Evolutionary conservation across 2,797 vertebrate species (phyloP), one percentile per base, ranked within the genome.

Genomic region (Phoxinus dragarum): DNA sequence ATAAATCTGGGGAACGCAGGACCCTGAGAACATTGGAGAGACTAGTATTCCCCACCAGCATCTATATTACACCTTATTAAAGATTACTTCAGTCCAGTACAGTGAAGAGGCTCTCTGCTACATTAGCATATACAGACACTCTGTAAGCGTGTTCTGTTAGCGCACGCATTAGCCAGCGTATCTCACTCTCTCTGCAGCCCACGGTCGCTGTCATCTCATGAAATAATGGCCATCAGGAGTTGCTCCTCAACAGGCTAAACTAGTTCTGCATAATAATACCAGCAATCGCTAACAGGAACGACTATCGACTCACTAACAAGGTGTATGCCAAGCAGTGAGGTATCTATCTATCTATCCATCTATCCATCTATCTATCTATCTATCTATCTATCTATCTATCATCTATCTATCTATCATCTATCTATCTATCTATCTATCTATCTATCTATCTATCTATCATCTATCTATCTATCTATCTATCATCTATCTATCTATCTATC

Each of bases 91-190:
- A 40, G 64, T 38, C 71, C 84, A 14, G 47, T 68, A 67, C 36
- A 74, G 56, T 66, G 59, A 40, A 73, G 40, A 27, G 61, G 47
- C 84, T 80, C 38, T 27, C 49, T 38, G 38, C 74, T 31, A 34
- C n/a, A 81, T 86, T 86, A 81, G n/a, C 84, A 74, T 23, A 80
- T 56, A 72, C n/a, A 80, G 31, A 85, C 69, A 75, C 69, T 67
- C 31, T 66, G 38, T 12, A 27, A 7, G 38, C 38, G 38, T 38
- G 38, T 38, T 38, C 38, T 21, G 36, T 42, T 56, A 80, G 66
- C 27, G 38, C 23, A 31, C 19, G 38, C 34, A 40, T 64, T 71
- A 73, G 61, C 44, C 54, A 3, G 34, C 34, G 9, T 17, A 34
- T 86, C 34, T 74, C 8, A 34, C 17, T 80, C 61, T 68, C 36